Evolutionary conservation across 2,797 vertebrate species (phyloP).

Genomic region (Sebastolobus altivelis): DNA sequence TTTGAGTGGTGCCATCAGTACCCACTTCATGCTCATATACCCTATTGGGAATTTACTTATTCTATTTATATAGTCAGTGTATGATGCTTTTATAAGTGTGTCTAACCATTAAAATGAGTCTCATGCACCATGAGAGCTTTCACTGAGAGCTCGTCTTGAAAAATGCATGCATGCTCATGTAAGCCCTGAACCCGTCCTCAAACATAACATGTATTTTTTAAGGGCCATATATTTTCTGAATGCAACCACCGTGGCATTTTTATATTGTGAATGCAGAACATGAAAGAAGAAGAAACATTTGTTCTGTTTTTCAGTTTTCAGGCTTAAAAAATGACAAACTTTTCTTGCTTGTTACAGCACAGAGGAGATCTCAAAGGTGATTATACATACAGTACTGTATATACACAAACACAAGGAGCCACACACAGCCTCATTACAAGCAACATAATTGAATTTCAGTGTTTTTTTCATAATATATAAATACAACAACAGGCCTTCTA

Average conservation of each 20-base stretch:
- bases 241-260: background rate
- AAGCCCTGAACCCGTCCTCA: background rate
- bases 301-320: background rate
- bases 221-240: background rate
- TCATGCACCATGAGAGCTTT: background rate
- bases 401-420: background rate
- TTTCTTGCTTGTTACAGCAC: background rate
- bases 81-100: background rate
- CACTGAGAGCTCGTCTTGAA: background rate
- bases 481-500: background rate
- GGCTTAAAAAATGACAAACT: background rate
- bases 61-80: background rate
- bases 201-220: background rate
- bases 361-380: slow-evolving; percentile 1
- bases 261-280: background rate
- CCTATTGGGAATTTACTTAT: slow-evolving; percentile 7
- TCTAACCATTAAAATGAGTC: background rate
- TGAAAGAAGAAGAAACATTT: background rate
- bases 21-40: background rate
- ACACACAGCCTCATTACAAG: background rate
- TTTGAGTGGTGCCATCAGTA: slow-evolving; percentile 12
- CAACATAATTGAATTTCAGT: background rate
- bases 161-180: background rate
- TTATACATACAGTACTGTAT: background rate
- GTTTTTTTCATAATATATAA: background rate